Percentiles rank a stretch among this genome's conserved stretches.
phyloP scores from a whole-genome alignment of 2,797 vertebrate species.

The Thunnus albacares region DNA sequence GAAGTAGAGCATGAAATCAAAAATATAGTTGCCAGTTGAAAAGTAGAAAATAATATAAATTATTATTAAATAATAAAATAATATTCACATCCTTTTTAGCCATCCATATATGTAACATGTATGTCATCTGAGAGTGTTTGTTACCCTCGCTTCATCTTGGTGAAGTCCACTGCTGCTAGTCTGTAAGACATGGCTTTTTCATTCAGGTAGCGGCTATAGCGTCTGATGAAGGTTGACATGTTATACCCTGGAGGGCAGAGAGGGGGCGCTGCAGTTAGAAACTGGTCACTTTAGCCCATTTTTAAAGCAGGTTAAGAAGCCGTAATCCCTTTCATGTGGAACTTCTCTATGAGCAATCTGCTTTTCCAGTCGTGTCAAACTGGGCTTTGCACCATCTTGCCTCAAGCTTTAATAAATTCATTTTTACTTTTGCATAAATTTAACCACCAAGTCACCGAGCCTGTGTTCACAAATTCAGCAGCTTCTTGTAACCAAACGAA shows the following conservation, averaged over 20 bases:
- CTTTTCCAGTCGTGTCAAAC: slow-evolving; percentile 9
- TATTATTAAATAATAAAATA: not conserved
- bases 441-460: slow-evolving; percentile 19
- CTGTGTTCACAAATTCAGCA: slow-evolving; percentile 36
- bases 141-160: slow-evolving; percentile 98
- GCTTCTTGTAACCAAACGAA: slow-evolving; percentile 46
- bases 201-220: slow-evolving; percentile 97
- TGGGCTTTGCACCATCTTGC: not conserved
- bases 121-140: slow-evolving; percentile 20
- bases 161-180: slow-evolving; percentile 95
- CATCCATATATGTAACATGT: not conserved
- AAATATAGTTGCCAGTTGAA: not conserved
- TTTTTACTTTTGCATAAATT: slow-evolving; percentile 1
- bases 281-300: slow-evolving; percentile 7
- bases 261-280: slow-evolving; percentile 52
- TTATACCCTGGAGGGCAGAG: slow-evolving; percentile 88
- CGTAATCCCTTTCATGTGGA: slow-evolving; percentile 25
- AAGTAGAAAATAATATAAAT: no score
- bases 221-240: slow-evolving; percentile 97
- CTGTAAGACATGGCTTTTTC: slow-evolving; percentile 97
- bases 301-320: slow-evolving; percentile 34
- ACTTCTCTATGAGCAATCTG: slow-evolving; percentile 4
- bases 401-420: not conserved
- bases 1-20: not conserved
- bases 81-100: not conserved